Evolutionary conservation across 2,888 invertebrate genomes (phyloP).

Genomic region (Hirtodrosophila cameraria): DNA sequence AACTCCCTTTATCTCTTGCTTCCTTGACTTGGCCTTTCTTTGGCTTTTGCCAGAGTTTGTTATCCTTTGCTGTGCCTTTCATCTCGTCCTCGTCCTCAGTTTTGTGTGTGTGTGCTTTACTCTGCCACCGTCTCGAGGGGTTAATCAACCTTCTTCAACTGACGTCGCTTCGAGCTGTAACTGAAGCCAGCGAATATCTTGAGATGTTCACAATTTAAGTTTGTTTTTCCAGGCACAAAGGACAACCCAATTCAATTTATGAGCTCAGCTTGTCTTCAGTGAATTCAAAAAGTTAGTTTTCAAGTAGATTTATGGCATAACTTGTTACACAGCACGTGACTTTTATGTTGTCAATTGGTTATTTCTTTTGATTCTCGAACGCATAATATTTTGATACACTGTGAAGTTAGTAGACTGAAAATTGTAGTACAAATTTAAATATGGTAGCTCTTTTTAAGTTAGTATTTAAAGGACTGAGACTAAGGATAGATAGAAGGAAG

Average conservation of each 20-base stretch:
- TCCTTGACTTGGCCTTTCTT: conserved; percentile 27
- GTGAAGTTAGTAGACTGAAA: too few species aligned
- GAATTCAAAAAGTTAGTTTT: conserved; percentile 35
- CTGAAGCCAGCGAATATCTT: conserved; percentile 18
- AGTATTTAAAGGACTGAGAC: too few species aligned
- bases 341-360: background rate
- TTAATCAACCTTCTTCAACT: conserved; percentile 65
- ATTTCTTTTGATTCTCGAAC: background rate
- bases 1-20: background rate
- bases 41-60: conserved; percentile 9
- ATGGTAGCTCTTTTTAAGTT: too few species aligned
- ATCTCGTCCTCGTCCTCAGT: conserved; percentile 20
- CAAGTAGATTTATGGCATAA: conserved; percentile 34
- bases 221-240: conserved; percentile 26
- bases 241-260: conserved; percentile 49
- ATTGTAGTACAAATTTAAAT: too few species aligned
- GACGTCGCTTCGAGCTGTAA: conserved; percentile 5
- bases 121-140: conserved; percentile 51
- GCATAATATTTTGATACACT: too few species aligned
- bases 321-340: conserved; percentile 25
- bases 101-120: conserved; percentile 47
- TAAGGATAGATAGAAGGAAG: too few species aligned
- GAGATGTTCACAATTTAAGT: conserved; percentile 38
- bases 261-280: conserved; percentile 22
- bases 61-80: conserved; percentile 38